phyloP scores from a whole-genome alignment of 2,113 vertebrate genomes.

The Parus major region DNA sequence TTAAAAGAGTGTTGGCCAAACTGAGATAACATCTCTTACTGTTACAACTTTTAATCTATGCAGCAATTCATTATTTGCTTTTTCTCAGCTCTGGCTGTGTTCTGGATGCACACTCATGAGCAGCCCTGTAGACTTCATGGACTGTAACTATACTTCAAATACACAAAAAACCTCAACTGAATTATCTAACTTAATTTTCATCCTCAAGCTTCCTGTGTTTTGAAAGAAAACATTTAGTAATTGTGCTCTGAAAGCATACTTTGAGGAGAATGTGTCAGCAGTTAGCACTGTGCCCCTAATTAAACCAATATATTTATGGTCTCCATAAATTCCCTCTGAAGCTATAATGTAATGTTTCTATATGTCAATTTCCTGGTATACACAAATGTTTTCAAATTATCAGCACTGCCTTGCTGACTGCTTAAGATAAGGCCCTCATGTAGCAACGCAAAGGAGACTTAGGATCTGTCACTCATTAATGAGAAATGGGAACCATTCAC shows the following conservation, averaged over 20 bases:
- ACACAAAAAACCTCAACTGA: neutral
- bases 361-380: neutral
- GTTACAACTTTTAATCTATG: neutral
- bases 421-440: constrained; percentile 15
- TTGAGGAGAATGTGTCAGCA: neutral
- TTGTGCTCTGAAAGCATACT: neutral
- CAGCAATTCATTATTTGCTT: neutral
- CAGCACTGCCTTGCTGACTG: neutral
- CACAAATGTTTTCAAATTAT: neutral
- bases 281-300: neutral
- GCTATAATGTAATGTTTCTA: neutral
- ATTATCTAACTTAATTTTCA: neutral
- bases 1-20: neutral
- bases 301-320: constrained; percentile 8
- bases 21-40: neutral
- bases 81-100: neutral
- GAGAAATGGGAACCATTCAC: neutral
- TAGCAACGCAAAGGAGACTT: neutral
- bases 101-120: neutral
- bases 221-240: neutral
- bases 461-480: neutral
- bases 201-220: neutral
- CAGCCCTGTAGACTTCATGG: neutral
- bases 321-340: neutral
- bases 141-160: neutral